These are phyloP conservation scores for Zoanthus sansibaricus DNA, from an alignment of 92 coral and sea anemone species.

Conservation along the genomic window DNA sequence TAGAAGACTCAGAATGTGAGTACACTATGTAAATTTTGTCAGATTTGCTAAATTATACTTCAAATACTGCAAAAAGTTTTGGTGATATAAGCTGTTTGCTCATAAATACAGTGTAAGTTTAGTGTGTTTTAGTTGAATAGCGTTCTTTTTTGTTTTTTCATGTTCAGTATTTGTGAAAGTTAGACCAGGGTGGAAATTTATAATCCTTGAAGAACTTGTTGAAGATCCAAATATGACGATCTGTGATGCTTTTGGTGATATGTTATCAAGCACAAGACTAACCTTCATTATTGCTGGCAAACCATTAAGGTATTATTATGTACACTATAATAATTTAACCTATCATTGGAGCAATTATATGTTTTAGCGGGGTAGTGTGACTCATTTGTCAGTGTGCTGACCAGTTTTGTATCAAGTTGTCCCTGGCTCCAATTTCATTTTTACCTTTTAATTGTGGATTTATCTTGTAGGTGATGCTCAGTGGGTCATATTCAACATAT, in stretches of 20 bases:
- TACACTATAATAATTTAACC: neutral
- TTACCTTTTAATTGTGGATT: too few relatives aligned
- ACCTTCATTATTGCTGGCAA: constrained; percentile 56
- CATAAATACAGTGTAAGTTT: neutral
- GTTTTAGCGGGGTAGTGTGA: too few relatives aligned
- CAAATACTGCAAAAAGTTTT: too few relatives aligned
- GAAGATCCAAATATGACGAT: constrained; percentile 49
- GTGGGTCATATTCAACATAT: too few relatives aligned
- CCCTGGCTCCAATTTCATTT: too few relatives aligned
- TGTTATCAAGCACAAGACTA: constrained; percentile 43
- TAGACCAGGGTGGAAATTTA: constrained; percentile 63
- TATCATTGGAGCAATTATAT: too few relatives aligned
- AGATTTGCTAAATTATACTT: too few relatives aligned
- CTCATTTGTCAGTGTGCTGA: too few relatives aligned
- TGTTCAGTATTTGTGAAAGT: constrained; percentile 55
- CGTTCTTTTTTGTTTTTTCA: neutral
- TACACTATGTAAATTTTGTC: neutral
- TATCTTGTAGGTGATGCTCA: too few relatives aligned
- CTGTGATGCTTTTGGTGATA: constrained; percentile 55
- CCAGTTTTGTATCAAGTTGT: too few relatives aligned
- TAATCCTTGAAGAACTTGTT: constrained; percentile 50
- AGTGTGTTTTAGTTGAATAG: neutral
- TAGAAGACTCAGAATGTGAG: constrained; percentile 60
- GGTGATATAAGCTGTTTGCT: neutral
- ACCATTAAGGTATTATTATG: constrained; percentile 31